phyloP scores from a whole-genome alignment of 1,140 invertebrate genomes.

The Pteromalus puparum region DNA sequence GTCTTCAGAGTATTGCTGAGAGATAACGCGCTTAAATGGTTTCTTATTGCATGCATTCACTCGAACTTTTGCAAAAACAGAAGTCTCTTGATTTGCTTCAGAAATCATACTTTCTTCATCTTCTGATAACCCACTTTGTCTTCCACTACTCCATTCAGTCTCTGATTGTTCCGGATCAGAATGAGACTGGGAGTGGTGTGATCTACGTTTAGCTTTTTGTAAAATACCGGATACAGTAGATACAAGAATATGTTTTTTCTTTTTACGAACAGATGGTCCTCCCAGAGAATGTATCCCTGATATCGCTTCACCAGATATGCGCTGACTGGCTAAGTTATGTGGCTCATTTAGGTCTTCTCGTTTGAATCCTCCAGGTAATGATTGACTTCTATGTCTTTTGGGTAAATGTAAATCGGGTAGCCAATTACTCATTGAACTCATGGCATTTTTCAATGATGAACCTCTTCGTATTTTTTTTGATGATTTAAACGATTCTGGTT shows the following conservation, averaged over 20 bases:
- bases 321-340: constrained; percentile 55
- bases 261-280: constrained; percentile 75
- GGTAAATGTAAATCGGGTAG: constrained; percentile 87
- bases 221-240: constrained; percentile 87
- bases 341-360: constrained; percentile 76
- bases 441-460: constrained; percentile 85
- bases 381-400: constrained; percentile 87
- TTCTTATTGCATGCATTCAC: constrained; percentile 65
- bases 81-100: constrained; percentile 78
- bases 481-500: constrained; percentile 75
- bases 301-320: neutral
- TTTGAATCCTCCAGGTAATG: constrained; percentile 83
- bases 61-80: constrained; percentile 80
- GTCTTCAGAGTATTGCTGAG: constrained; percentile 54
- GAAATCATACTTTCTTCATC: constrained; percentile 84
- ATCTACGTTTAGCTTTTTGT: constrained; percentile 85
- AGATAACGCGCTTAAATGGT: constrained; percentile 54
- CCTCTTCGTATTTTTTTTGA: constrained; percentile 82
- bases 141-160: constrained; percentile 82
- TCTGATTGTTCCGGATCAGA: constrained; percentile 88
- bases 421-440: constrained; percentile 87
- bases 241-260: constrained; percentile 86
- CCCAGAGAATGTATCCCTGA: constrained; percentile 57
- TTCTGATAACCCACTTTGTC: constrained; percentile 81
- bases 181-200: constrained; percentile 77